A percentile compares a stretch with the other conserved stretches of the same genome.
phyloP scores from a whole-genome alignment of 2,113 vertebrate species.

The Brachionichthys hirsutus region DNA sequence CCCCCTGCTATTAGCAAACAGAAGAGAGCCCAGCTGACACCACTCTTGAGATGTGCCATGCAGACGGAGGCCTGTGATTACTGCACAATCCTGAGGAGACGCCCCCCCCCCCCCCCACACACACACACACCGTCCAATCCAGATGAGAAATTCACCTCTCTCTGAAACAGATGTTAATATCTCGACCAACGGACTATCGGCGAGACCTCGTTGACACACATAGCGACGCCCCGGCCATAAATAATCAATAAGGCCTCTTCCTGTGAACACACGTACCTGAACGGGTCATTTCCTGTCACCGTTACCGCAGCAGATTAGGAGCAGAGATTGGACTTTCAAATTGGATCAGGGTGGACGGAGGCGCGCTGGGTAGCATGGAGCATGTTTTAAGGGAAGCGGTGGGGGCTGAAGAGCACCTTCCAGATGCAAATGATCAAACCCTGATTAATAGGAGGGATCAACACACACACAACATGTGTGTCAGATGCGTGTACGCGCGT shows the following conservation, averaged over 20 bases:
- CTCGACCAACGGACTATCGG: constrained; percentile 60
- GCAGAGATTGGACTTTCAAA: constrained; percentile 55
- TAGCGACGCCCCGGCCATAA: constrained; percentile 52
- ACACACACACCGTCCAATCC: constrained; percentile 16
- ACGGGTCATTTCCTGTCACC: constrained; percentile 54
- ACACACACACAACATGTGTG: constrained; percentile 37
- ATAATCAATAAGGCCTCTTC: constrained; percentile 71
- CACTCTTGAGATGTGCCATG: constrained; percentile 72
- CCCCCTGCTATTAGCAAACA: constrained; percentile 76
- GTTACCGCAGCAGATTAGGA: constrained; percentile 63
- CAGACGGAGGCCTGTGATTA: constrained; percentile 75
- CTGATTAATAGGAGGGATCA: constrained; percentile 51
- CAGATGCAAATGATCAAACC: constrained; percentile 86
- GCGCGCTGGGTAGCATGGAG: constrained; percentile 18
- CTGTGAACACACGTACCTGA: constrained; percentile 44
- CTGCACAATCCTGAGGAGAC: constrained; percentile 71
- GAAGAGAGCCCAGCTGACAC: constrained; percentile 75
- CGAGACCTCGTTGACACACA: constrained; percentile 67
- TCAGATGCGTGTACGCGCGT: constrained; percentile 49
- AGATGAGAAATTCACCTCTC: constrained; percentile 62
- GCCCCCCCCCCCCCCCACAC: constrained; percentile 13
- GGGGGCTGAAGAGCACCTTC: constrained; percentile 81
- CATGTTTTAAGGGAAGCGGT: constrained; percentile 69
- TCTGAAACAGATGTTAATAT: constrained; percentile 77
- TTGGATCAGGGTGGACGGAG: constrained; percentile 21